phyloP scores from a whole-genome alignment of 2,113 vertebrate genomes.

The Muscicapa adusta region DNA sequence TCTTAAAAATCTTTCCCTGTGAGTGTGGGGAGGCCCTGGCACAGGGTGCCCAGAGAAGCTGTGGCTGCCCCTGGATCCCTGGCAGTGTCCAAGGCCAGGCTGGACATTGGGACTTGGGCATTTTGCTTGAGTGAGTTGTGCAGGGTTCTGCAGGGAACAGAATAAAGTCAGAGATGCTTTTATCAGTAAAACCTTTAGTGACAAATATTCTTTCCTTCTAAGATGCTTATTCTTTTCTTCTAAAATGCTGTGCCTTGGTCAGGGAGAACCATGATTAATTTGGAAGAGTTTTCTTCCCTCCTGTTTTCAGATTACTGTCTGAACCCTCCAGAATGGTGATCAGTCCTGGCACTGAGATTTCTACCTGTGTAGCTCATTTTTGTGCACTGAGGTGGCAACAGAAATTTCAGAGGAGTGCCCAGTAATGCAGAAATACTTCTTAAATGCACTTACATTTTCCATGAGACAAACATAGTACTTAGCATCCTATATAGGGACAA shows the following conservation, averaged over 20 bases:
- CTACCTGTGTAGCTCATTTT: background rate
- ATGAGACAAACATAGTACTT: background rate
- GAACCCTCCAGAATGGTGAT: background rate
- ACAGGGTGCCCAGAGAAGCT: background rate
- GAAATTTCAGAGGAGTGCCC: background rate
- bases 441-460: background rate
- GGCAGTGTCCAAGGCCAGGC: accelerated
- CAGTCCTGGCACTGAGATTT: background rate
- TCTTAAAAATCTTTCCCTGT: background rate
- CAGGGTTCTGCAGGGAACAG: background rate
- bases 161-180: background rate
- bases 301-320: background rate
- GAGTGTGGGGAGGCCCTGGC: background rate
- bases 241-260: background rate
- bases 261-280: background rate
- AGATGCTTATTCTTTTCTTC: background rate
- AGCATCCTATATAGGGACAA: background rate
- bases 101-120: accelerated
- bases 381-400: background rate
- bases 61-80: background rate
- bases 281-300: background rate
- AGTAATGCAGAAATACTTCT: background rate
- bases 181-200: background rate
- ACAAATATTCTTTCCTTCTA: background rate
- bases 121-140: background rate